phyloP scores from a whole-genome alignment of 2,888 invertebrate genomes.

The Timema cristinae region DNA sequence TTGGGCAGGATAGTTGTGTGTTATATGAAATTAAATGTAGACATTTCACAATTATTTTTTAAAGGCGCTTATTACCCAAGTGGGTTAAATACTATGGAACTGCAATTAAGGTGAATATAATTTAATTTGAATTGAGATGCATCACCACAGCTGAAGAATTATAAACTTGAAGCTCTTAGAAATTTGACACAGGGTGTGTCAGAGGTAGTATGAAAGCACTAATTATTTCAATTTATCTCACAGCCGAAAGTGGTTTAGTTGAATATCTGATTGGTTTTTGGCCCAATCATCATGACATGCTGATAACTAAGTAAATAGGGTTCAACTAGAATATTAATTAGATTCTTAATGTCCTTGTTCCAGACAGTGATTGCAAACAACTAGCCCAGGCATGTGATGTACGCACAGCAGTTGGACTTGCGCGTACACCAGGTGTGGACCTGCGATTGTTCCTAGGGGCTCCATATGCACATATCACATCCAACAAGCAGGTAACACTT shows the following conservation, averaged over 20 bases:
- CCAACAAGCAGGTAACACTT: conserved; percentile 44
- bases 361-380: conserved; percentile 60
- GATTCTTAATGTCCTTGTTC: conserved; percentile 30
- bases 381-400: conserved; percentile 77
- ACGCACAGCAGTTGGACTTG: conserved; percentile 71
- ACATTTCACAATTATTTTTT: no score
- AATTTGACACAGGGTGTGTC: no score
- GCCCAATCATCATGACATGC: not conserved
- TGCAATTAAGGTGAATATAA: no score
- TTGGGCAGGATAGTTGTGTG: no score
- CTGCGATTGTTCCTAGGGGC: conserved; percentile 71
- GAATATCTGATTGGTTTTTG: not conserved
- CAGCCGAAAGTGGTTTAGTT: not conserved
- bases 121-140: no score
- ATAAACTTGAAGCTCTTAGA: no score
- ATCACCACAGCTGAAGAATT: no score
- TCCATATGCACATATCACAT: conserved; percentile 48
- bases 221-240: not conserved
- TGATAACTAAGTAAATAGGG: not conserved
- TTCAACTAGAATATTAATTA: not conserved
- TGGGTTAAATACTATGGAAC: no score
- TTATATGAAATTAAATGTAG: no score
- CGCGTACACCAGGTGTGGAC: conserved; percentile 66
- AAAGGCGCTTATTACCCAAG: no score
- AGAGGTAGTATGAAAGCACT: no score